phyloP scores from a whole-genome alignment of 2,113 vertebrate species.

The Petaurus breviceps region DNA sequence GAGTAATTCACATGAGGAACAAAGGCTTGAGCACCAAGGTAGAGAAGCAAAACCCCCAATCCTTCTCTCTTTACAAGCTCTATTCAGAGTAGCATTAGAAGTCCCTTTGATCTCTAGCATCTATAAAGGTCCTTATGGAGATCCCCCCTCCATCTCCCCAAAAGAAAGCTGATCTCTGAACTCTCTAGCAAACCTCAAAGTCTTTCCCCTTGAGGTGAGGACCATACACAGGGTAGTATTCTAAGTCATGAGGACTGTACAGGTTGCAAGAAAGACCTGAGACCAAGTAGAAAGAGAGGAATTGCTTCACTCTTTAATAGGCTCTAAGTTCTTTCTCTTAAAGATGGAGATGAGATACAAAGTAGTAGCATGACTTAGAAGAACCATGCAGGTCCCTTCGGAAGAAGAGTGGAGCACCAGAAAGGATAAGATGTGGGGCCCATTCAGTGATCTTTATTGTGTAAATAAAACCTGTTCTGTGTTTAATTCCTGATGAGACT shows the following conservation, averaged over 20 bases:
- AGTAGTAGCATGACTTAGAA: not conserved
- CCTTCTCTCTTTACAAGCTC: not conserved
- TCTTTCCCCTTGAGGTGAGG: not conserved
- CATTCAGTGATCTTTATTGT: not conserved
- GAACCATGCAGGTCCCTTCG: not conserved
- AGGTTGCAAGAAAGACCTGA: not conserved
- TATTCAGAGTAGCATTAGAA: not conserved
- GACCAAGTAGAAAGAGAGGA: not conserved
- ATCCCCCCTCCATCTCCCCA: accelerated
- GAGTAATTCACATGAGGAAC: not conserved
- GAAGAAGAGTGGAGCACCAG: not conserved
- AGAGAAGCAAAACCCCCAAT: not conserved
- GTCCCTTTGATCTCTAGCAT: not conserved
- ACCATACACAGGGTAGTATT: not conserved
- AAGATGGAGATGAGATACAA: not conserved
- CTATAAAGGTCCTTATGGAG: not conserved
- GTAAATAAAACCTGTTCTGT: not conserved
- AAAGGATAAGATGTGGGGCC: not conserved
- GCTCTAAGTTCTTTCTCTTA: not conserved
- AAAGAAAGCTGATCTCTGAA: not conserved
- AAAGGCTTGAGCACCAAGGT: not conserved
- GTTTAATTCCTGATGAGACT: not conserved
- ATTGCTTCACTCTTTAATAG: not conserved
- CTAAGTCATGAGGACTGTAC: not conserved
- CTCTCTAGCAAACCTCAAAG: not conserved